These are phyloP conservation scores for Poeciliopsis turrubarensis DNA, from an alignment of 2,113 vertebrate species.

Conservation along the genomic window DNA sequence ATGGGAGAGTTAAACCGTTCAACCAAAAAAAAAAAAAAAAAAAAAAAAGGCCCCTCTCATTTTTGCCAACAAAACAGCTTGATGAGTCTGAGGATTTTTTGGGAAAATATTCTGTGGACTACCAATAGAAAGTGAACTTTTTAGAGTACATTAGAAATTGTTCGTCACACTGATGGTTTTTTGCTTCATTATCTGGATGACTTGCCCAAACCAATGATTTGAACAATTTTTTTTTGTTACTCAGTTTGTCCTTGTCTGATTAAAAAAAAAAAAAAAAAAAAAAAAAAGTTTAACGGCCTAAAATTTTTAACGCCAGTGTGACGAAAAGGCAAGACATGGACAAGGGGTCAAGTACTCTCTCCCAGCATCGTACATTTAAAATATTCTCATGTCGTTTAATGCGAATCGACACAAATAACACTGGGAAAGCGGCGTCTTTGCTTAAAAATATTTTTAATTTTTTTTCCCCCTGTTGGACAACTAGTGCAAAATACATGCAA, in stretches of 20 bases:
- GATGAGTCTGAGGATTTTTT: too few species aligned
- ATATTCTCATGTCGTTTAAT: background rate
- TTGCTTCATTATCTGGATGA: too few species aligned
- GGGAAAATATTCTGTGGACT: too few species aligned
- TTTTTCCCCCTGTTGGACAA: slow-evolving; percentile 48
- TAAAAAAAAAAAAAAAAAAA: too few species aligned
- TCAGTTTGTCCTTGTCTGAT: background rate
- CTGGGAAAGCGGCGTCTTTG: slow-evolving; percentile 1
- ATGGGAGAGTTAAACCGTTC: too few species aligned
- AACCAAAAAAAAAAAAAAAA: too few species aligned
- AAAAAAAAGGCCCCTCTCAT: too few species aligned
- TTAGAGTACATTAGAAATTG: too few species aligned
- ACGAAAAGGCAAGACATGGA: background rate
- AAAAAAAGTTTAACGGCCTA: background rate
- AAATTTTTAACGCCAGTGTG: background rate
- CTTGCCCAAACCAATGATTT: background rate
- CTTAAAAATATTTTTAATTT: slow-evolving; percentile 66
- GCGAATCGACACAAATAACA: background rate
- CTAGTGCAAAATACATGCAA: slow-evolving; percentile 80
- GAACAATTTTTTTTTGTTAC: background rate
- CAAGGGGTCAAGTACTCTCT: background rate
- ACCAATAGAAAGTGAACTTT: too few species aligned
- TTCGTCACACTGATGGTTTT: too few species aligned
- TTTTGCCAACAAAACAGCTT: too few species aligned
- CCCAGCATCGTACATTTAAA: background rate